Percentiles rank a stretch among this genome's conserved stretches.
These are phyloP conservation scores for Cryptus viduatorius DNA, from an alignment of 2,888 invertebrate species.

Conservation along the genomic window DNA sequence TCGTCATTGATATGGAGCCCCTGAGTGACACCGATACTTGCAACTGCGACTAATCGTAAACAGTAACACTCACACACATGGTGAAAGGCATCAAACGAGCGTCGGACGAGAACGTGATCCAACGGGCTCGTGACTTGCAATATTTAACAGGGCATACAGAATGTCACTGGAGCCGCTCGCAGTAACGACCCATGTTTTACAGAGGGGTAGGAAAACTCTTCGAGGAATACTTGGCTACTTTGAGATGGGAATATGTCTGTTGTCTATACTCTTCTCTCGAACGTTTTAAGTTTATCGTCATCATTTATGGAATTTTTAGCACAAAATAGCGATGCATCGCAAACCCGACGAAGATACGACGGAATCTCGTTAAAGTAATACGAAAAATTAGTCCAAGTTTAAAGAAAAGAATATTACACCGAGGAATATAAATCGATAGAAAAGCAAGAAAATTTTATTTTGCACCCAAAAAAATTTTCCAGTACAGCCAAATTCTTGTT, in stretches of 20 bases:
- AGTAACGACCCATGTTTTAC: slow-evolving; percentile 47
- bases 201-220: slow-evolving; percentile 23
- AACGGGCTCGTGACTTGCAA: slow-evolving; percentile 56
- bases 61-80: slow-evolving; percentile 27
- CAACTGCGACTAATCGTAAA: slow-evolving; percentile 56
- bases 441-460: too few relatives aligned
- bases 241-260: slow-evolving; percentile 45
- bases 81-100: slow-evolving; percentile 44
- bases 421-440: too few relatives aligned
- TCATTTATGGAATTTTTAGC: background rate
- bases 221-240: slow-evolving; percentile 47
- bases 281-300: slow-evolving; percentile 1
- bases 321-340: too few relatives aligned
- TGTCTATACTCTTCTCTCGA: background rate
- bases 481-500: too few relatives aligned
- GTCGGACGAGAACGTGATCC: slow-evolving; percentile 36
- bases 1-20: slow-evolving; percentile 58
- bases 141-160: slow-evolving; percentile 54
- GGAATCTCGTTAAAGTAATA: too few relatives aligned
- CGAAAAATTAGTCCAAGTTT: too few relatives aligned
- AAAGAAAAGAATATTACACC: too few relatives aligned
- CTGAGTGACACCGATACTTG: slow-evolving; percentile 52
- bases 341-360: too few relatives aligned
- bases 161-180: slow-evolving; percentile 22
- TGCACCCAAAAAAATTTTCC: too few relatives aligned